Evolutionary conservation across 1,140 invertebrate species (phyloP), one percentile per base, ranked within the genome.

Genomic region (Drosophila guanche): DNA sequence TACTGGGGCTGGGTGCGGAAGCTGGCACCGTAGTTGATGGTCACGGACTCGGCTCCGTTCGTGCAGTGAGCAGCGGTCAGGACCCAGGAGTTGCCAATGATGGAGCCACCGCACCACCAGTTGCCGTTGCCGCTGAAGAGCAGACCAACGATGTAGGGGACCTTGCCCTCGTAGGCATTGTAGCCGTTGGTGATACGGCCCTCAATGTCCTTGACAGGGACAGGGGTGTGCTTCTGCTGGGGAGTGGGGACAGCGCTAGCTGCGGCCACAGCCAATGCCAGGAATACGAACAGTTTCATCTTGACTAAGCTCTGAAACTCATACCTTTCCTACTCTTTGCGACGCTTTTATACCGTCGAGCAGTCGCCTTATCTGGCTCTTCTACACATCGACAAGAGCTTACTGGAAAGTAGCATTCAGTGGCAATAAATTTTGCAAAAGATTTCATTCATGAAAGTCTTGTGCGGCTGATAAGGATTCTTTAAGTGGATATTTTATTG

Each of bases 11-110:
- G 68, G 59, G 65, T 86, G 45, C 88, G 80, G 25, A 58, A 62
- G 45, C 73, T 89, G 55, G 88, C 85, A 22, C 86, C 86, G 42
- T 76, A 83, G 61, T 83, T 75, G 52, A 85, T 65, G 56, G 75
- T 85, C 12, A 74, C 86, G n/a, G 57, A 58, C 0, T 48, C 48
- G 27, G 62, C 70, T 4, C 45, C 43, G 47, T 69, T 69, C 27
- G 60, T 70, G 77, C 94, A 95, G 73, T 95, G 94, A 14, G 93
- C 94, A 20, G 94, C 93, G 5, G 93, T 93, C 40, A 95, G 68
- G 4, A 94, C 85, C 92, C 92, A 94, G 23, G 90, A 46, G 59
- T 90, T 74, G 56, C 91, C 91, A 37, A 95, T 92, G 55, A 95
- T 79, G 14, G 93, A 93, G 27, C 93, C 94, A 8, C 94, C 94